Conservation (phyloP, 2,888 invertebrate genomes). For the Drosophila sordidapex region DNA sequence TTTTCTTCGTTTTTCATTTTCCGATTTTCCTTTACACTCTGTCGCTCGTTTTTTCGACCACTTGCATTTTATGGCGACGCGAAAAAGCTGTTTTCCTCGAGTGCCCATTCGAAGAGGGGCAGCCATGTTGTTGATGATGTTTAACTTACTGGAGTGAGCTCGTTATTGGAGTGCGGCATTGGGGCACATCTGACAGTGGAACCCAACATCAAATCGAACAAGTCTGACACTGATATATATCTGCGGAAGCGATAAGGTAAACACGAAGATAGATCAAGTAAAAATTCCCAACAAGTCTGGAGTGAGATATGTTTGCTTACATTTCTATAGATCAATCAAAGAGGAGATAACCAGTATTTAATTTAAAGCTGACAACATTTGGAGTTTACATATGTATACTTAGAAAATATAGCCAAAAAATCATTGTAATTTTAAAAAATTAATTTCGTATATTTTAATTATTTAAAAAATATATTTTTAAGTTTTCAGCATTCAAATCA, state of each 20-base stretch:
- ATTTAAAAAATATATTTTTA: too few species aligned
- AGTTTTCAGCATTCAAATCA: neutral
- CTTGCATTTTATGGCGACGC: conserved; percentile 79
- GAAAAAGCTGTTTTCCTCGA: conserved; percentile 75
- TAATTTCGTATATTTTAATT: neutral
- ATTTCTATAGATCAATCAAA: neutral
- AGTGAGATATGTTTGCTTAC: neutral
- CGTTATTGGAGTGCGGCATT: conserved; percentile 6
- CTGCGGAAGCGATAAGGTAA: neutral
- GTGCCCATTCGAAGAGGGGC: conserved; percentile 43
- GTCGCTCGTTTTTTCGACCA: conserved; percentile 56
- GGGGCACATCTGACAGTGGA: conserved; percentile 42
- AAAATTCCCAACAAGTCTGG: neutral
- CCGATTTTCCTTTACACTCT: conserved; percentile 36
- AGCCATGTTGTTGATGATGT: conserved; percentile 80
- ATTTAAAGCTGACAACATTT: neutral
- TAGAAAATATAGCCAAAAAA: too few species aligned
- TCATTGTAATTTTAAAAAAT: too few species aligned
- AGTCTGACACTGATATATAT: neutral
- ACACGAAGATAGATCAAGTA: neutral
- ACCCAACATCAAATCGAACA: neutral
- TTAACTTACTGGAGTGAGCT: conserved; percentile 52
- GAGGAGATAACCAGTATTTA: neutral
- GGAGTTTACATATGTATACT: neutral
- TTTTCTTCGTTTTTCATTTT: conserved; percentile 59